phyloP scores from a whole-genome alignment of 2,888 invertebrate species.

The Diplazon laetatorius region DNA sequence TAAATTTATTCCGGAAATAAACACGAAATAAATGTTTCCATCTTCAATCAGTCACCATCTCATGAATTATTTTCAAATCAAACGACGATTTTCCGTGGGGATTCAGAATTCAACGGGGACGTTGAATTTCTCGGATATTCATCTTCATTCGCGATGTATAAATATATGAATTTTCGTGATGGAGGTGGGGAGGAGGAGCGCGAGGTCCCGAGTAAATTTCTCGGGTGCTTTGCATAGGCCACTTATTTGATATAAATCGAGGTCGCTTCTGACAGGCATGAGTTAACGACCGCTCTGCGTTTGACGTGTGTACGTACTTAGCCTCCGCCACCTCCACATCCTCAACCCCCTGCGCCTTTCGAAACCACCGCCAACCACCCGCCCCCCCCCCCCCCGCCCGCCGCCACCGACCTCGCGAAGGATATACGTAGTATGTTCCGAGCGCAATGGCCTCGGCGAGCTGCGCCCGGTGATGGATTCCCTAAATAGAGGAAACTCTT shows the following conservation, averaged over 20 bases:
- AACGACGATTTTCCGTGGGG: background rate
- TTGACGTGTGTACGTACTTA: constrained; percentile 68
- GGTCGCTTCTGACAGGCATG: constrained; percentile 61
- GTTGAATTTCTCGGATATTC: background rate
- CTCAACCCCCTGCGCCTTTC: constrained; percentile 31
- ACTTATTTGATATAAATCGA: constrained; percentile 66
- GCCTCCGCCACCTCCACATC: constrained; percentile 49
- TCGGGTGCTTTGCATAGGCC: constrained; percentile 31
- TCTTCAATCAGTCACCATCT: background rate
- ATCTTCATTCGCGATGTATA: background rate
- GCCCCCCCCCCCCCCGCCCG: background rate
- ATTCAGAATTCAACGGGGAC: background rate
- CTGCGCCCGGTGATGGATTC: constrained; percentile 73
- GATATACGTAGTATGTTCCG: constrained; percentile 36
- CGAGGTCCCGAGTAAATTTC: constrained; percentile 41
- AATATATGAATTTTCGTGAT: constrained; percentile 31
- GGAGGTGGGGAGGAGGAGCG: constrained; percentile 1
- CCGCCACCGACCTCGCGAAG: constrained; percentile 15
- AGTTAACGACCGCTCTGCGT: constrained; percentile 67
- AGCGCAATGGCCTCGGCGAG: constrained; percentile 57
- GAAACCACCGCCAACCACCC: constrained; percentile 4
- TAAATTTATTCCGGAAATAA: too few relatives aligned
- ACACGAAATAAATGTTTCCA: background rate
- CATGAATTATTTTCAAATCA: background rate
- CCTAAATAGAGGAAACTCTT: constrained; percentile 75